These are phyloP conservation scores for Ispidina lecontei DNA, from an alignment of 2,797 vertebrate species.

Conservation along the genomic window DNA sequence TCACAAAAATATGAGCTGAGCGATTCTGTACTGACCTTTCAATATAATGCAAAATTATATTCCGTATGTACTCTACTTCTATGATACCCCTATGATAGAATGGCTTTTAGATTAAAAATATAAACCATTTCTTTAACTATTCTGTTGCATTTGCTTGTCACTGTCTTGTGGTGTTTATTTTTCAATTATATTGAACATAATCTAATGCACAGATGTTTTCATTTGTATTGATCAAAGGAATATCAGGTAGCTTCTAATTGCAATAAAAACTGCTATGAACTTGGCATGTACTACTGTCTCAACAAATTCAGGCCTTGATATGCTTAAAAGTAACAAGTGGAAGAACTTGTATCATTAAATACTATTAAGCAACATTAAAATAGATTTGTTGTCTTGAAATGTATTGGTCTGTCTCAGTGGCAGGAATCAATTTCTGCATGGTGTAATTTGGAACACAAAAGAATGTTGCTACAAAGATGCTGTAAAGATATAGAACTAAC, in stretches of 20 bases:
- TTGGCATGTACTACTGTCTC: background rate
- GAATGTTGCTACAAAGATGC: background rate
- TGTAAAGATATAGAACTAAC: background rate
- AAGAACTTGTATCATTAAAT: constrained; percentile 4
- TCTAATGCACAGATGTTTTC: background rate
- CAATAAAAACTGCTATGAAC: background rate
- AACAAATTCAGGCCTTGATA: background rate
- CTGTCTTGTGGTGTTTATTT: background rate
- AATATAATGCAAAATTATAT: constrained; percentile 71
- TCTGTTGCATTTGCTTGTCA: background rate
- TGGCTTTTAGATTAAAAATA: background rate
- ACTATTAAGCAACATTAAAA: constrained; percentile 14
- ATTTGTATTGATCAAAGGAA: background rate
- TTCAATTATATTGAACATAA: background rate
- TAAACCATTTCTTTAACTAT: background rate
- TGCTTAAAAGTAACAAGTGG: background rate
- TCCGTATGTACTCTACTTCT: constrained; percentile 10
- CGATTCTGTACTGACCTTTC: constrained; percentile 67
- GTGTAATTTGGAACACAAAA: constrained; percentile 31
- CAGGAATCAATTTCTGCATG: constrained; percentile 40
- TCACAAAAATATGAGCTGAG: constrained; percentile 63
- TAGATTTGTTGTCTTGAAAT: constrained; percentile 29
- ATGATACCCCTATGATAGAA: background rate
- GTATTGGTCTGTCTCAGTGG: constrained; percentile 14
- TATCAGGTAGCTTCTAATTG: background rate